Conservation (phyloP, 92 coral and sea anemone genomes). For the Actinostola sp. region DNA sequence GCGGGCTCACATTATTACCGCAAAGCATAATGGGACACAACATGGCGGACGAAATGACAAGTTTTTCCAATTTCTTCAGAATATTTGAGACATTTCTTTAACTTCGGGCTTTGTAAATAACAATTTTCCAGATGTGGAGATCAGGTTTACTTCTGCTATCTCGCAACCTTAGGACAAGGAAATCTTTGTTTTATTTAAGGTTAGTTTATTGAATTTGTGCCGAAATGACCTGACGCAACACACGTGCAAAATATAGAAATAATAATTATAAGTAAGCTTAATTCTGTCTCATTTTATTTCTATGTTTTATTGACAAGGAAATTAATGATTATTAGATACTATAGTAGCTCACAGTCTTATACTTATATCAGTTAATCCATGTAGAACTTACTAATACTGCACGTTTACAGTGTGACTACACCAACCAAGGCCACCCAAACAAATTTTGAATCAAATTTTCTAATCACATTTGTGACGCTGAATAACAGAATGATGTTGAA, state of each 20-base stretch:
- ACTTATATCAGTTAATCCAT: too few species aligned
- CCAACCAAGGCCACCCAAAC: too few species aligned
- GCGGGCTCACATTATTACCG: constrained; percentile 7
- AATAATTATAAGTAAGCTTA: too few species aligned
- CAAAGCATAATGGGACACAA: constrained; percentile 27
- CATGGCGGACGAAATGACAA: constrained; percentile 20
- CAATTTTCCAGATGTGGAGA: constrained; percentile 26
- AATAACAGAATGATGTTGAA: too few species aligned
- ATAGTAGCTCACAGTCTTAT: too few species aligned
- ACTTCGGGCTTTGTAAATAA: background rate
- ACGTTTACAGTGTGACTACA: too few species aligned
- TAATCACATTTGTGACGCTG: too few species aligned
- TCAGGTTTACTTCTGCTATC: constrained; percentile 6
- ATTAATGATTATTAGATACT: too few species aligned
- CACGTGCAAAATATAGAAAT: background rate
- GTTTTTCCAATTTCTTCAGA: background rate
- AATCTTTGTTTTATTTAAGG: constrained; percentile 5
- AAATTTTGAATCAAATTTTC: too few species aligned
- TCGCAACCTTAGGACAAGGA: constrained; percentile 5
- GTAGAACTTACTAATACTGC: too few species aligned
- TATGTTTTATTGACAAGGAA: too few species aligned
- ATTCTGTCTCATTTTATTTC: too few species aligned
- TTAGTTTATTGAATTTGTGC: background rate
- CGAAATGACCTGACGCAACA: background rate
- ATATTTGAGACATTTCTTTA: background rate